These are phyloP conservation scores for Drosophila buzzatii DNA, from an alignment of 2,888 invertebrate species.

Conservation along the genomic window DNA sequence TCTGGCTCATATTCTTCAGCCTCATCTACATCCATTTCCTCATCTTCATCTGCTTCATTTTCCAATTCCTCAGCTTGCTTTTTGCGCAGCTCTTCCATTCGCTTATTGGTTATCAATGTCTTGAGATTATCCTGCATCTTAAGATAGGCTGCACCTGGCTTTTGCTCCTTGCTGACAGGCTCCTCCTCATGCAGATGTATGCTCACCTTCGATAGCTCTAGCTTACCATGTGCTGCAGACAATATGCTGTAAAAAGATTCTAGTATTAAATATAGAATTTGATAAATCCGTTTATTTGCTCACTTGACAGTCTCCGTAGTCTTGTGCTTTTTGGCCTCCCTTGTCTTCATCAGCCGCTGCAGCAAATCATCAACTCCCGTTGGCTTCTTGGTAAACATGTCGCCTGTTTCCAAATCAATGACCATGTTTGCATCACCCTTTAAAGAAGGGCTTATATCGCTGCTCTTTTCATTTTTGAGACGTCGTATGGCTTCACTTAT, in stretches of 20 bases:
- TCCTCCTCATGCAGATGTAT: conserved; percentile 72
- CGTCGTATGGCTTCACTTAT: conserved; percentile 70
- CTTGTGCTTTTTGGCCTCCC: conserved; percentile 87
- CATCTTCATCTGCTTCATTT: conserved; percentile 82
- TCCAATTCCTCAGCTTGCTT: conserved; percentile 85
- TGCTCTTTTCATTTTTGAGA: conserved; percentile 61
- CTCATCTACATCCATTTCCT: conserved; percentile 76
- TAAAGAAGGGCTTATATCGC: conserved; percentile 85
- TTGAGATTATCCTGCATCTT: conserved; percentile 90
- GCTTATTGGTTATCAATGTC: conserved; percentile 89
- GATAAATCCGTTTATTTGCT: neutral
- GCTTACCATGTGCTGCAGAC: conserved; percentile 85
- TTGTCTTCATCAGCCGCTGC: conserved; percentile 90
- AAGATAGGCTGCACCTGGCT: conserved; percentile 90
- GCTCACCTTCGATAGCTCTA: conserved; percentile 84
- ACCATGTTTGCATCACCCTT: conserved; percentile 86
- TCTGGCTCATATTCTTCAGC: conserved; percentile 83
- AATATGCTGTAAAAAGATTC: conserved; percentile 82
- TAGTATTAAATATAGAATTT: neutral
- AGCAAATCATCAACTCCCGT: conserved; percentile 89
- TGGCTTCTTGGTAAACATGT: conserved; percentile 84
- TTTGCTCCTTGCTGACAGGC: conserved; percentile 83
- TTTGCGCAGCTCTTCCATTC: conserved; percentile 89
- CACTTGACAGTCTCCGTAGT: conserved; percentile 86
- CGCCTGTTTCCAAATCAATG: conserved; percentile 88